Evolutionary conservation across 2,113 vertebrate species (phyloP), one percentile per base, ranked within the genome.

Genomic region (Sterna hirundo): DNA sequence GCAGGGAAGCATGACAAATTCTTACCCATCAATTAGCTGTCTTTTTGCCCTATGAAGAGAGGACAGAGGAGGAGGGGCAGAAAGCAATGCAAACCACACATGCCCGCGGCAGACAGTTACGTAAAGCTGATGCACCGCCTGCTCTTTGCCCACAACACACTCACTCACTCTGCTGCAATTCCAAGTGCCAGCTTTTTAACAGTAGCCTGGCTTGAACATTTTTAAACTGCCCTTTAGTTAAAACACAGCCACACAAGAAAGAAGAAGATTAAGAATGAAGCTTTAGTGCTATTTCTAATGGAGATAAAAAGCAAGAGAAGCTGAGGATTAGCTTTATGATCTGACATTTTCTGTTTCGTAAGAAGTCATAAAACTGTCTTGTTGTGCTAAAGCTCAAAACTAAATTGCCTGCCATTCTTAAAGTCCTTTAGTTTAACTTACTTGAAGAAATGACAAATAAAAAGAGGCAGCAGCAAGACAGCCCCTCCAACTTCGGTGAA

Each of bases 21-120:
- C 75, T 85, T 86, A 85, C n/a, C 95, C 91, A 91, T 94, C 93
- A 76, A 94, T 89, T 93, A 95, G 54, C 17, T 83, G 83, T 54
- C 54, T 91, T 87, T 93, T 72, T 94, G 62, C 55, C 89, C 89
- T 89, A 17, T 0, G 16, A 96, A 87, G 66, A 25, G 17, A 62
- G 23, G 62, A 88, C 46, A 55, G 65, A 84, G 72, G 70, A 94
- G 78, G 54, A 90, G 66, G 54, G 51, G 23, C 46, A 80, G 70
- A 90, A 72, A 60, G 84, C 83, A 93, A 72, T 46, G 90, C 20
- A 85, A 85, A 71, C 83, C 74, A 74, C 77, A 76, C 49, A 87
- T 3, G 86, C 91, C 87, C 13, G 10, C 18, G 11, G 93, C 95
- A 85, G 54, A 72, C 0, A 88, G 75, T 96, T 95, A 96, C 70